Conservation (phyloP, 2,113 vertebrate genomes). For the Ovis canadensis region DNA sequence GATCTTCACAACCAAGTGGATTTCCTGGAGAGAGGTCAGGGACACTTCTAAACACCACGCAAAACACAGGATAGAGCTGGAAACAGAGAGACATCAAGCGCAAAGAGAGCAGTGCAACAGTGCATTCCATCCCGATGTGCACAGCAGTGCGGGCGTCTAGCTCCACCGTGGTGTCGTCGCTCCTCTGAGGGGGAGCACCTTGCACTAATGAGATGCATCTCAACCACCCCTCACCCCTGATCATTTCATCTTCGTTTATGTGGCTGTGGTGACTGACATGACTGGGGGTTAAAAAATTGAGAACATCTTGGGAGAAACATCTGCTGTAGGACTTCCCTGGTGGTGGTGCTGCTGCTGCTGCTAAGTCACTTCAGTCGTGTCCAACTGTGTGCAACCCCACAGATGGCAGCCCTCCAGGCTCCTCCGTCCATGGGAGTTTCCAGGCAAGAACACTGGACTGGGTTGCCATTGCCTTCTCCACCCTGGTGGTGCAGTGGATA, state of each 20-base stretch:
- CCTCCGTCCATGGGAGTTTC: neutral
- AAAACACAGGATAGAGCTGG: rapidly evolving
- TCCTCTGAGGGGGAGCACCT: rapidly evolving
- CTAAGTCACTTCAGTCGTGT: neutral
- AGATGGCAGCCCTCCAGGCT: neutral
- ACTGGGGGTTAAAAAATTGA: neutral
- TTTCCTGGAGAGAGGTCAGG: neutral
- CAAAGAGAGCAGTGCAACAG: neutral
- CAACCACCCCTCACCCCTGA: neutral
- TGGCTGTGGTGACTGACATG: neutral
- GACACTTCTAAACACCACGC: neutral
- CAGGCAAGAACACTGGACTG: neutral
- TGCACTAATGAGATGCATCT: neutral
- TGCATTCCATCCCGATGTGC: rapidly evolving
- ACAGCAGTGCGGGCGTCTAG: rapidly evolving
- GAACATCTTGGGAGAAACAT: neutral
- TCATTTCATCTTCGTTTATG: neutral
- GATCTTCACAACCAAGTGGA: neutral
- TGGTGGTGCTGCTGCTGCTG: neutral
- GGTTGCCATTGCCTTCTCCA: neutral
- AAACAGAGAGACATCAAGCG: neutral
- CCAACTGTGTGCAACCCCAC: rapidly evolving
- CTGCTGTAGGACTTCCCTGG: neutral
- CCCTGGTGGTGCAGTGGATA: neutral
- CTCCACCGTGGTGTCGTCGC: neutral